Percentiles rank a stretch among this genome's conserved stretches.
These are phyloP conservation scores for Cryptocheilus praepositus DNA, from an alignment of 2,888 invertebrate genomes.

Conservation along the genomic window DNA sequence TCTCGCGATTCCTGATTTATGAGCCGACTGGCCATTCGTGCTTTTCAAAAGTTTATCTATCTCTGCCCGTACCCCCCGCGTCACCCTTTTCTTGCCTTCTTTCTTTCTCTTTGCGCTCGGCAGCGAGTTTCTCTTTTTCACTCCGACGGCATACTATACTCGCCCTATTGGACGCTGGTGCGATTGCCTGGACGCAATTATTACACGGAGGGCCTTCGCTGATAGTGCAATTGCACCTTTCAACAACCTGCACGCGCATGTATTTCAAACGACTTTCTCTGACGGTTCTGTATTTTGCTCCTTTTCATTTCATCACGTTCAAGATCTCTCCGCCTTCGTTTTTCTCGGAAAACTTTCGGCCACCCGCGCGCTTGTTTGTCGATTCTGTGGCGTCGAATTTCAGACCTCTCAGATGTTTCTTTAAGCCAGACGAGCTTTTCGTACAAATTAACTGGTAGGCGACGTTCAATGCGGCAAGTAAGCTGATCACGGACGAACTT, in stretches of 20 bases:
- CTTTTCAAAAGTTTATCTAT: slow-evolving; percentile 49
- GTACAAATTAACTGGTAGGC: too few relatives aligned
- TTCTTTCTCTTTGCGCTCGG: slow-evolving; percentile 14
- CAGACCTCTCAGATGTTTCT: too few relatives aligned
- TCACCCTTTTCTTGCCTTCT: slow-evolving; percentile 5
- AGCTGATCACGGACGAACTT: too few relatives aligned
- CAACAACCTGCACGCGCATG: slow-evolving; percentile 40
- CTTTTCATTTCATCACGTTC: neutral
- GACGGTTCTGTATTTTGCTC: neutral
- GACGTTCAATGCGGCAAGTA: too few relatives aligned
- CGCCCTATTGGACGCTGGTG: slow-evolving; percentile 13
- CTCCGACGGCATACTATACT: too few relatives aligned
- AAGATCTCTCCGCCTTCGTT: neutral
- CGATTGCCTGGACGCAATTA: slow-evolving; percentile 47
- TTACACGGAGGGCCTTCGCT: slow-evolving; percentile 19
- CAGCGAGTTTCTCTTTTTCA: too few relatives aligned
- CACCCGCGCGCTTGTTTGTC: too few relatives aligned
- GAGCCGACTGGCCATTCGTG: slow-evolving; percentile 31
- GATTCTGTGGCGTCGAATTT: too few relatives aligned
- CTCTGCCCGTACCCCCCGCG: neutral
- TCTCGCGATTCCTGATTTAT: slow-evolving; percentile 55
- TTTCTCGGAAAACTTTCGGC: neutral
- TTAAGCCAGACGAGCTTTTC: too few relatives aligned
- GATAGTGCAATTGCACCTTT: slow-evolving; percentile 40
- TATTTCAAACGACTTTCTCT: slow-evolving; percentile 33